Conservation (phyloP, 2,113 vertebrate species). For the Aphyosemion australe region DNA sequence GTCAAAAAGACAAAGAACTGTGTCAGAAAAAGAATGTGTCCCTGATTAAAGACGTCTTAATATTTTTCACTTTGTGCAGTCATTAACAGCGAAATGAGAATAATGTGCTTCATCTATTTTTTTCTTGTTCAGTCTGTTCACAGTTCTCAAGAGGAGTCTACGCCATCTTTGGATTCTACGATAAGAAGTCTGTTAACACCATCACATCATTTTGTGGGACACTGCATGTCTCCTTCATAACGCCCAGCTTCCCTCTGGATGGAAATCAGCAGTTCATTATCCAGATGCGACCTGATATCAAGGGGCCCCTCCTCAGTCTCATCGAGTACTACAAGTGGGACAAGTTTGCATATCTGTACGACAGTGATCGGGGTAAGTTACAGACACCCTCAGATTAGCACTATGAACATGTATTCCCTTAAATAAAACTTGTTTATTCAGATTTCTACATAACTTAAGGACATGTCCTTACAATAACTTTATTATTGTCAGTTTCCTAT, state of each 20-base stretch:
- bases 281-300: conserved; percentile 99
- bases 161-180: conserved; percentile 99
- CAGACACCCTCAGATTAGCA: no score
- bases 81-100: no score
- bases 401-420: no score
- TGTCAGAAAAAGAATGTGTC: no score
- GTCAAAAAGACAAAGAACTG: no score
- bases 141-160: conserved; percentile 99
- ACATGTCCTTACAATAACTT: no score
- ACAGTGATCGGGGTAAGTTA: conserved; percentile 94
- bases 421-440: background rate
- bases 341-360: conserved; percentile 98
- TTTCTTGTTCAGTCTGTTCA: conserved; percentile 89
- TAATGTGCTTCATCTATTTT: background rate
- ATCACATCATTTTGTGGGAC: conserved; percentile 99
- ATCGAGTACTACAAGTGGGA: conserved; percentile 99
- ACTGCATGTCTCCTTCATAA: conserved; percentile 98
- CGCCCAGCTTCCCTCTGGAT: conserved; percentile 97
- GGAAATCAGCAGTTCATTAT: conserved; percentile 97
- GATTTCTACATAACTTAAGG: no score
- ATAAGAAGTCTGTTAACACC: conserved; percentile 99
- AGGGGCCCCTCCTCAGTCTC: conserved; percentile 95
- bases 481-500: no score
- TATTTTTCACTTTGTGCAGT: no score
- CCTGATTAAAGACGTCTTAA: no score